Evolutionary conservation across 2,797 vertebrate species (phyloP).

Genomic region (Anguilla pacifica): DNA sequence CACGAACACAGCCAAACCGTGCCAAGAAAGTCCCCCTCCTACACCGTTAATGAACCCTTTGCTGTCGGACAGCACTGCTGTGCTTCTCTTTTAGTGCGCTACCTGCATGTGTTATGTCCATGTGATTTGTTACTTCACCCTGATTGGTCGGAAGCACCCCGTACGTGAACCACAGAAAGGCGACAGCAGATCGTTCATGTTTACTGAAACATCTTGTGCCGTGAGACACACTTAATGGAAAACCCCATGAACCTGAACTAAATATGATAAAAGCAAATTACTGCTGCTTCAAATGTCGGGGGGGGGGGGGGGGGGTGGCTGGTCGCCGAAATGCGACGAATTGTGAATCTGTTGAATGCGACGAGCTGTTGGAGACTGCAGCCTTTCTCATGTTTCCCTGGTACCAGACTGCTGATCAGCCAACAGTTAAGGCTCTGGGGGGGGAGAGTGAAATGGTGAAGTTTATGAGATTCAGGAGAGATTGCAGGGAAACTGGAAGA

Average conservation of each 20-base stretch:
- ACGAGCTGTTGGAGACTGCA: neutral
- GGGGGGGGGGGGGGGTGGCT: too few species aligned
- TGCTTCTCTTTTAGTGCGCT: neutral
- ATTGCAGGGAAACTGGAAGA: neutral
- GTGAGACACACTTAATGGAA: neutral
- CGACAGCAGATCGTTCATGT: neutral
- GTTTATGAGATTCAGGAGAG: neutral
- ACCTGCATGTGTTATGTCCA: neutral
- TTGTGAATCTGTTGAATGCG: neutral
- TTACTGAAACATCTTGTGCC: neutral
- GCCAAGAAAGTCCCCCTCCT: neutral
- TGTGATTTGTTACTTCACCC: neutral
- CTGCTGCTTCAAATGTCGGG: neutral
- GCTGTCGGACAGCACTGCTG: neutral
- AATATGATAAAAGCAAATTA: slow-evolving; percentile 4
- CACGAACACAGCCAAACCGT: neutral
- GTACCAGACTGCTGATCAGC: neutral
- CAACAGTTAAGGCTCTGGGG: neutral
- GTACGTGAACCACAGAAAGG: neutral
- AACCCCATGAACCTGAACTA: neutral
- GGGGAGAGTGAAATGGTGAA: neutral
- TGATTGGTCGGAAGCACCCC: neutral
- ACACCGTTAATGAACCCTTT: neutral
- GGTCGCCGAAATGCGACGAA: neutral
- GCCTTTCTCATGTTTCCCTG: neutral